Evolutionary conservation across 2,888 invertebrate species (phyloP).

Genomic region (Autographa gamma): DNA sequence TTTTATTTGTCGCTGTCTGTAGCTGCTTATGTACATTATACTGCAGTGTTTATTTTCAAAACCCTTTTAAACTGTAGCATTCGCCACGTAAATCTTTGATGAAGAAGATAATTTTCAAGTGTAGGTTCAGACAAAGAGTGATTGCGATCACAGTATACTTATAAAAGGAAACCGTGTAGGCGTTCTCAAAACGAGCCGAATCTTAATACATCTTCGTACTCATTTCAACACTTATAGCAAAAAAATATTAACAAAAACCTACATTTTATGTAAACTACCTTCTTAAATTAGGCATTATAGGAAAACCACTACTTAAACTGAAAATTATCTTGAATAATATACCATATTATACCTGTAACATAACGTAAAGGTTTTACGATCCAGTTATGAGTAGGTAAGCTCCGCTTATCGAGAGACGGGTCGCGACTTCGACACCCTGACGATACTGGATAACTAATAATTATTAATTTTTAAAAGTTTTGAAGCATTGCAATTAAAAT

Average conservation of each 20-base stretch:
- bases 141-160: constrained; percentile 5
- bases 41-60: constrained; percentile 11
- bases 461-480: too few species aligned
- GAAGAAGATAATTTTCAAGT: constrained; percentile 20
- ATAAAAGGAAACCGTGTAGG: not conserved
- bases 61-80: constrained; percentile 26
- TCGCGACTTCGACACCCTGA: too few species aligned
- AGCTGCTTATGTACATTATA: not conserved
- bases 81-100: constrained; percentile 27
- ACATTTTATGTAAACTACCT: too few species aligned
- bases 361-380: too few species aligned
- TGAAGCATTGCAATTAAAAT: too few species aligned
- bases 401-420: not conserved
- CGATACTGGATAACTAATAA: too few species aligned
- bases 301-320: too few species aligned
- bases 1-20: constrained; percentile 5
- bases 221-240: not conserved
- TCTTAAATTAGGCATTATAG: too few species aligned
- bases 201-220: not conserved
- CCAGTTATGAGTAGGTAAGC: not conserved
- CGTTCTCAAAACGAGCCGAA: not conserved
- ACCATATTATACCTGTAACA: not conserved
- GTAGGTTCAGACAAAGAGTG: constrained; percentile 11
- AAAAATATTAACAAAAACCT: too few species aligned
- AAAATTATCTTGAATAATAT: too few species aligned